phyloP scores from a whole-genome alignment of 2,113 vertebrate genomes.

The Arenaria interpres region DNA sequence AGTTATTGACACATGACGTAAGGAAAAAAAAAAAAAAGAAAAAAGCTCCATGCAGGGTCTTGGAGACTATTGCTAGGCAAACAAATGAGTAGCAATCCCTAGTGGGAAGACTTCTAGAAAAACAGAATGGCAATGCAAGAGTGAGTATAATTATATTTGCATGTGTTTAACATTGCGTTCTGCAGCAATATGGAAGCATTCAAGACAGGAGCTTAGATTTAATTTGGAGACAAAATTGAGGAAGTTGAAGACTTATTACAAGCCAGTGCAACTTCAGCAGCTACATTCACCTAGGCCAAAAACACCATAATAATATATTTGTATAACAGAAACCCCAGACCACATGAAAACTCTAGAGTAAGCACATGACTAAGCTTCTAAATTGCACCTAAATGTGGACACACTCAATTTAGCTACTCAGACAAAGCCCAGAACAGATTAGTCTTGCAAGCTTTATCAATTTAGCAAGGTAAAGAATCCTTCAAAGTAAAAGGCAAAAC shows the following conservation, averaged over 20 bases:
- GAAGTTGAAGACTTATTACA: constrained; percentile 48
- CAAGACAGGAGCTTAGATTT: constrained; percentile 1
- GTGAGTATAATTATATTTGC: not conserved
- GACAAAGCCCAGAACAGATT: constrained; percentile 25
- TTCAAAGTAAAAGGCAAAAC: not conserved
- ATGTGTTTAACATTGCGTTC: not conserved
- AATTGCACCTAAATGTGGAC: constrained; percentile 58
- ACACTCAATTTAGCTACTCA: constrained; percentile 41
- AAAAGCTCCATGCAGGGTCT: not conserved
- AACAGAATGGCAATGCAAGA: not conserved
- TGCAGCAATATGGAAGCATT: not conserved
- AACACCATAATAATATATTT: constrained; percentile 50
- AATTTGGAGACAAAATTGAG: constrained; percentile 50
- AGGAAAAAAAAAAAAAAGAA: not conserved
- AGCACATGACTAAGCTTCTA: constrained; percentile 45
- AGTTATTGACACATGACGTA: not conserved
- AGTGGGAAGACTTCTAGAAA: not conserved
- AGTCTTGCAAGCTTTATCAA: constrained; percentile 27
- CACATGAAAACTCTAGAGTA: constrained; percentile 54
- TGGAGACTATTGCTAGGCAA: not conserved
- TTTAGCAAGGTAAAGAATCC: not conserved
- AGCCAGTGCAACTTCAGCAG: constrained; percentile 30
- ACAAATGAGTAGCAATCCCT: not conserved
- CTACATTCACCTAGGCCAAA: constrained; percentile 46
- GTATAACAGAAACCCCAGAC: constrained; percentile 51